These are phyloP conservation scores for Cinclus cinclus DNA, from an alignment of 2,113 vertebrate genomes.

Conservation along the genomic window DNA sequence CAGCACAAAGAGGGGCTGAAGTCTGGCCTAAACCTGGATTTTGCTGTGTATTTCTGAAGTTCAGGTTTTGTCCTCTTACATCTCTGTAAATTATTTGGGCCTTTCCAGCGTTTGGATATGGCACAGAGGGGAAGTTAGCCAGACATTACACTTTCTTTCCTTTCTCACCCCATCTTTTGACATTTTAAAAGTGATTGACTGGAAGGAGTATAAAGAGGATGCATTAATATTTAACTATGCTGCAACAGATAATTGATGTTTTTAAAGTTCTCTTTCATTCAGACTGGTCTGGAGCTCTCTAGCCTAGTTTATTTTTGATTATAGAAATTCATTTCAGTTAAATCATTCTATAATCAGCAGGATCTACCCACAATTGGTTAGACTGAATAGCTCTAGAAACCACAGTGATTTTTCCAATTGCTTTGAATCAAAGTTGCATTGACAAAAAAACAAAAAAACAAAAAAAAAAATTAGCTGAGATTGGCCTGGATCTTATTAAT, in stretches of 20 bases:
- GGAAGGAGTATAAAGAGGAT: slow-evolving; percentile 68
- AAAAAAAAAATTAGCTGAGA: not conserved
- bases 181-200: slow-evolving; percentile 56
- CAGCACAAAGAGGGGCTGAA: not conserved
- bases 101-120: not conserved
- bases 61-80: not conserved
- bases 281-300: slow-evolving; percentile 28
- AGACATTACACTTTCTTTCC: slow-evolving; percentile 44
- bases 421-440: slow-evolving; percentile 50
- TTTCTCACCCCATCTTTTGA: slow-evolving; percentile 35
- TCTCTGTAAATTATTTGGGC: not conserved
- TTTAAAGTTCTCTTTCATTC: slow-evolving; percentile 61
- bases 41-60: not conserved
- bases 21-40: not conserved
- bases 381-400: slow-evolving; percentile 44
- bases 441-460: not conserved
- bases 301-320: slow-evolving; percentile 61
- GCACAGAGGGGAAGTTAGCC: not conserved
- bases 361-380: slow-evolving; percentile 51
- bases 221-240: slow-evolving; percentile 55
- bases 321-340: slow-evolving; percentile 51
- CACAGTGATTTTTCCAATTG: slow-evolving; percentile 47
- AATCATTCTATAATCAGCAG: slow-evolving; percentile 63
- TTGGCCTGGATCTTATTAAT: slow-evolving; percentile 42
- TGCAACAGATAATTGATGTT: slow-evolving; percentile 56